Evolutionary conservation across 2,888 invertebrate species (phyloP).

Genomic region (Andrena marginata): DNA sequence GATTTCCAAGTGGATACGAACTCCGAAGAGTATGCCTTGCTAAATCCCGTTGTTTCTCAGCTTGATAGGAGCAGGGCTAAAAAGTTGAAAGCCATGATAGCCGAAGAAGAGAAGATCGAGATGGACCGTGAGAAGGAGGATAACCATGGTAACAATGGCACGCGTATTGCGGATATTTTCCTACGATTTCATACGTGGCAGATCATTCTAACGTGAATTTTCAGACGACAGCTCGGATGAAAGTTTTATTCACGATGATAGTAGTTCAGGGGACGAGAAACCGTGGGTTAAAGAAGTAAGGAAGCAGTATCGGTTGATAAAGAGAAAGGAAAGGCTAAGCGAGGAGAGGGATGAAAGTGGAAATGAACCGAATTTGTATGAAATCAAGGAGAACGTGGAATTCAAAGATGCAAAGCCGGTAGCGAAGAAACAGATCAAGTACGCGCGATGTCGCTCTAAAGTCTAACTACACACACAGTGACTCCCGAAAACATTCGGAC

Average conservation of each 20-base stretch:
- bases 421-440: conserved; percentile 86
- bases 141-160: conserved; percentile 48
- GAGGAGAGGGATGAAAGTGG: conserved; percentile 81
- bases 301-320: conserved; percentile 87
- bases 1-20: conserved; percentile 96
- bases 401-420: conserved; percentile 85
- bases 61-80: conserved; percentile 88
- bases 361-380: conserved; percentile 87
- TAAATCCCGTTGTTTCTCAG: conserved; percentile 95
- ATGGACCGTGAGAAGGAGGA: conserved; percentile 86
- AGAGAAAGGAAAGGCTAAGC: conserved; percentile 70
- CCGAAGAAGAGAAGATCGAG: conserved; percentile 78
- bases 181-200: no score
- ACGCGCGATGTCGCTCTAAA: conserved; percentile 64
- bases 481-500: no score
- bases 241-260: conserved; percentile 79
- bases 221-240: conserved; percentile 80
- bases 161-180: neutral
- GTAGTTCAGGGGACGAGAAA: conserved; percentile 93
- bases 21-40: conserved; percentile 93
- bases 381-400: conserved; percentile 88
- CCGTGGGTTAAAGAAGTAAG: conserved; percentile 93
- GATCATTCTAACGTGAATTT: conserved; percentile 7
- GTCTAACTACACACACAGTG: no score
- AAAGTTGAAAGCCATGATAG: conserved; percentile 86